Evolutionary conservation across 2,113 vertebrate species (phyloP).

Genomic region (Pedionomus torquatus): DNA sequence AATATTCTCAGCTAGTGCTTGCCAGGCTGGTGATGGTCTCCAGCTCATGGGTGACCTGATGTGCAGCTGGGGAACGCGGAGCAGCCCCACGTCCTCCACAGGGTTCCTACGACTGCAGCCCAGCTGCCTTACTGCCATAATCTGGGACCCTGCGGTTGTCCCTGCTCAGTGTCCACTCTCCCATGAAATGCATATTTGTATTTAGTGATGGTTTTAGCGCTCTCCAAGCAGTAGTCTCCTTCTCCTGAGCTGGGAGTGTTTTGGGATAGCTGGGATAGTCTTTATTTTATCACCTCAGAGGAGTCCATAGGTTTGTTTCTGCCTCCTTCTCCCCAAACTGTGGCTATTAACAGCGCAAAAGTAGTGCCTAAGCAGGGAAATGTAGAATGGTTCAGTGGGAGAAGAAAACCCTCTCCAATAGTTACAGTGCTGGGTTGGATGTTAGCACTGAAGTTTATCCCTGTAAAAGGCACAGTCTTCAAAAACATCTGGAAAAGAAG

Average conservation of each 20-base stretch:
- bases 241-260: not conserved
- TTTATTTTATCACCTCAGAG: not conserved
- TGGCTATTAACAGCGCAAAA: not conserved
- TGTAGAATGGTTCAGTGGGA: not conserved
- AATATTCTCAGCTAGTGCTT: too few relatives aligned
- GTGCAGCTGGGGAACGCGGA: not conserved
- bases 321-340: not conserved
- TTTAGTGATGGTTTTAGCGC: not conserved
- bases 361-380: not conserved
- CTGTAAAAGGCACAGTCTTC: not conserved
- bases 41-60: not conserved
- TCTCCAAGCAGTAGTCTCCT: not conserved
- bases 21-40: not conserved
- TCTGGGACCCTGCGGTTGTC: not conserved
- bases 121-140: not conserved
- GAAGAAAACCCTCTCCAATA: not conserved
- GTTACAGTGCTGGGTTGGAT: not conserved
- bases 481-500: not conserved
- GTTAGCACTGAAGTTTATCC: not conserved
- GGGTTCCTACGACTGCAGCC: not conserved
- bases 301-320: not conserved
- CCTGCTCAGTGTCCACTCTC: not conserved
- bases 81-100: not conserved
- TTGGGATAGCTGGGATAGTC: not conserved
- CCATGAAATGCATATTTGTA: not conserved